Evolutionary conservation across 2,888 invertebrate species (phyloP).

Genomic region (Drosophila anceps): DNA sequence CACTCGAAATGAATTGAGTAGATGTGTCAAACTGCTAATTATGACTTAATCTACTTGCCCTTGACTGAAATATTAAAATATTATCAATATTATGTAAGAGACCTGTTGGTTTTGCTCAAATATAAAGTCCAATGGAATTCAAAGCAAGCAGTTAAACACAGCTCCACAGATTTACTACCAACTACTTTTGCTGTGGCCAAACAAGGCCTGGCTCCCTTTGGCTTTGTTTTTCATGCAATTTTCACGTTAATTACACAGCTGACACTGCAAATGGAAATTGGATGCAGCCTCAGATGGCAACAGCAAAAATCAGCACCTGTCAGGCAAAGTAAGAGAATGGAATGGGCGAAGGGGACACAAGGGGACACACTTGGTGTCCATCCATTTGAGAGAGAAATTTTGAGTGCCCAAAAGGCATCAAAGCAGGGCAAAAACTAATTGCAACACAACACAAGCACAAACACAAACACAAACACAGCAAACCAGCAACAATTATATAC

Average conservation of each 20-base stretch:
- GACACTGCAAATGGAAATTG: slow-evolving; percentile 31
- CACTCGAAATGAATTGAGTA: no score
- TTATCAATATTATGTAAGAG: no score
- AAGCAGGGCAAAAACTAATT: slow-evolving; percentile 77
- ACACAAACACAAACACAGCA: slow-evolving; percentile 62
- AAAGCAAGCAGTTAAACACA: background rate
- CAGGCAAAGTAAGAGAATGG: slow-evolving; percentile 10
- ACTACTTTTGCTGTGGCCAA: slow-evolving; percentile 1
- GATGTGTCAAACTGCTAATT: no score
- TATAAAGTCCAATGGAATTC: background rate
- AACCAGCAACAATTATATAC: slow-evolving; percentile 77
- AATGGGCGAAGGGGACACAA: background rate
- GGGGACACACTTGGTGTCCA: slow-evolving; percentile 52
- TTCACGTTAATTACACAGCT: slow-evolving; percentile 75
- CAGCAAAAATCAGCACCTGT: slow-evolving; percentile 62
- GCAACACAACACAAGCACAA: slow-evolving; percentile 69
- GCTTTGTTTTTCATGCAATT: slow-evolving; percentile 46
- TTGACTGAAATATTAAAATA: no score
- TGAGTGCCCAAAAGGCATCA: slow-evolving; percentile 80
- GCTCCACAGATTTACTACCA: slow-evolving; percentile 6
- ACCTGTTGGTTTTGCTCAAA: background rate
- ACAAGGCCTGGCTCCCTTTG: slow-evolving; percentile 8
- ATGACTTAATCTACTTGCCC: no score
- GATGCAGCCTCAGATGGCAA: slow-evolving; percentile 21
- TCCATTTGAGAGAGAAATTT: slow-evolving; percentile 62